A percentile compares a stretch with the other conserved stretches of the same genome.
These are phyloP conservation scores for Conus ventricosus DNA, from an alignment of 1,140 invertebrate species.

Conservation along the genomic window DNA sequence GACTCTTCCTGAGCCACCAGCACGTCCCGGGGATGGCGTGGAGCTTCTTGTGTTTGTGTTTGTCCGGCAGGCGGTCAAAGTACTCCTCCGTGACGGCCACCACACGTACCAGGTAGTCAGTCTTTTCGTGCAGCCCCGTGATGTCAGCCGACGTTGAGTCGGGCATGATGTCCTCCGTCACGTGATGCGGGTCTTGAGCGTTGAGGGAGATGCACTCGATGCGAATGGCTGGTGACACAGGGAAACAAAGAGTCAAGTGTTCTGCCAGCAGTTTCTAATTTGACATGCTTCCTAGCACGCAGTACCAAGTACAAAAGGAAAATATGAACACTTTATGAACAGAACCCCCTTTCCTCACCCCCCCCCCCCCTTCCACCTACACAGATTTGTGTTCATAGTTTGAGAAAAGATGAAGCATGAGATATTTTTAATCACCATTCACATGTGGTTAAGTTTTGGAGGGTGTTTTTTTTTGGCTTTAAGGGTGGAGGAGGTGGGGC, in stretches of 20 bases:
- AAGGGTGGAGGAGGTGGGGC: too few relatives aligned
- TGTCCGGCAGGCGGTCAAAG: constrained; percentile 71
- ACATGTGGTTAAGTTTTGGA: too few relatives aligned
- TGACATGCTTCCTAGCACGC: too few relatives aligned
- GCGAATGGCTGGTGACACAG: constrained; percentile 61
- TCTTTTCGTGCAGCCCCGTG: constrained; percentile 70
- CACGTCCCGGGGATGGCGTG: constrained; percentile 59
- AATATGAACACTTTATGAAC: too few relatives aligned
- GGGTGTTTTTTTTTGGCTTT: too few relatives aligned
- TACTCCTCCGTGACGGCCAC: constrained; percentile 74
- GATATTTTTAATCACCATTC: too few relatives aligned
- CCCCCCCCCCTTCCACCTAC: too few relatives aligned
- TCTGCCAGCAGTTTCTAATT: too few relatives aligned
- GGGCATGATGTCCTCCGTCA: constrained; percentile 64
- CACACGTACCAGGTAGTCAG: constrained; percentile 71
- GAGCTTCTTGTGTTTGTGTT: constrained; percentile 63
- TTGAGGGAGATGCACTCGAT: constrained; percentile 71
- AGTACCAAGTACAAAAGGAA: too few relatives aligned
- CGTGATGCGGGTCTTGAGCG: constrained; percentile 59
- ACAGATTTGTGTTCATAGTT: too few relatives aligned
- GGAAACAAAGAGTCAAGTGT: neutral
- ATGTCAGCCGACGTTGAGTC: constrained; percentile 66
- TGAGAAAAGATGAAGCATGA: too few relatives aligned
- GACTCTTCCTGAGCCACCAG: constrained; percentile 64
- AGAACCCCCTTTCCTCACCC: too few relatives aligned